These are phyloP conservation scores for Venturia canescens DNA, from an alignment of 1,140 invertebrate species.

Conservation along the genomic window DNA sequence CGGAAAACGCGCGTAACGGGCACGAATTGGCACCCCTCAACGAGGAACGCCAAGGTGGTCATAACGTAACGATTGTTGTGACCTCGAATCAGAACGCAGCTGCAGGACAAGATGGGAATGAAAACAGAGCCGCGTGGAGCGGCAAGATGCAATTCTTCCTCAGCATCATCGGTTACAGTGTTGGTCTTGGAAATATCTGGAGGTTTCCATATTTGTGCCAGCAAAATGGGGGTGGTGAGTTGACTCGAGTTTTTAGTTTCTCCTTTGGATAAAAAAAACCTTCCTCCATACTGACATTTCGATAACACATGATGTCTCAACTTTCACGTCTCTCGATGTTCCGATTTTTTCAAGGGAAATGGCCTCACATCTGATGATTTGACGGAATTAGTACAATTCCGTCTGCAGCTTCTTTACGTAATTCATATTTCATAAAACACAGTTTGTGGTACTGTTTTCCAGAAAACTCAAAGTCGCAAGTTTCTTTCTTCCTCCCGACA, in stretches of 20 bases:
- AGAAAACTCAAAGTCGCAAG: too few relatives aligned
- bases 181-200: constrained; percentile 96
- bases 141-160: constrained; percentile 94
- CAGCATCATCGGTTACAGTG: constrained; percentile 93
- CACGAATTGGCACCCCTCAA: constrained; percentile 88
- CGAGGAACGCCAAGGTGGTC: constrained; percentile 73
- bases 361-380: too few relatives aligned
- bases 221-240: constrained; percentile 95
- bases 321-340: too few relatives aligned
- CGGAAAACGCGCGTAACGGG: constrained; percentile 80
- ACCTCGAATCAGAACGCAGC: constrained; percentile 72
- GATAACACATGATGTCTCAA: too few relatives aligned
- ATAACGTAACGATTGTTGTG: constrained; percentile 70
- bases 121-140: constrained; percentile 86
- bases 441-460: too few relatives aligned
- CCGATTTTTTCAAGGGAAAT: too few relatives aligned
- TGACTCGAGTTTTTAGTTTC: constrained; percentile 20
- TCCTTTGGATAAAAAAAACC: background rate
- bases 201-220: constrained; percentile 96
- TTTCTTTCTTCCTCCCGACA: too few relatives aligned
- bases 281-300: too few relatives aligned
- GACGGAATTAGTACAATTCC: too few relatives aligned
- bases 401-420: too few relatives aligned
- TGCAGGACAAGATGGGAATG: constrained; percentile 73
- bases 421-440: too few relatives aligned